Conservation (phyloP, 1,140 invertebrate species). For the Physella acuta region DNA sequence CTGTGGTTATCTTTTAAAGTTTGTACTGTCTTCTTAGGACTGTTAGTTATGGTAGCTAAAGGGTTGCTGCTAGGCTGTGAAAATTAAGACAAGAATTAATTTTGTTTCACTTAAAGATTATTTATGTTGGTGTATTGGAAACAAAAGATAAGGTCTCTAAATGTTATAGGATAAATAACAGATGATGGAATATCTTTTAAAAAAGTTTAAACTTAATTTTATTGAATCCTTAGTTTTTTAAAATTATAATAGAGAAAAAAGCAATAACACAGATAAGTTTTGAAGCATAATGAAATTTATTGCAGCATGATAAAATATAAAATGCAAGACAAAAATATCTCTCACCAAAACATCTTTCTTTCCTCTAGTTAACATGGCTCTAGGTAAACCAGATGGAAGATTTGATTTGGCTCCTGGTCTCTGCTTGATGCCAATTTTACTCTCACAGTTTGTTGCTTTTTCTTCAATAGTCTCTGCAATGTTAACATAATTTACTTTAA, state of each 20-base stretch:
- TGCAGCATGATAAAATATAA: neutral
- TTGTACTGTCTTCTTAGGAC: slow-evolving; percentile 6
- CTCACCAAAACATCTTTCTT: slow-evolving; percentile 1
- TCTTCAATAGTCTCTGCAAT: neutral
- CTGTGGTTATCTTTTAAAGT: slow-evolving; percentile 15
- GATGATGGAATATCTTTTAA: too few species aligned
- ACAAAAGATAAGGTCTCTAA: too few species aligned
- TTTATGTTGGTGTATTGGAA: too few species aligned
- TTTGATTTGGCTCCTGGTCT: neutral
- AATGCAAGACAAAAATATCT: neutral
- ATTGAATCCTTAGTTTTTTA: too few species aligned
- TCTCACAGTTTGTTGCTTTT: neutral
- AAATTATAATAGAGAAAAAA: neutral
- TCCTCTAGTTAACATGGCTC: neutral
- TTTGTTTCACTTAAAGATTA: too few species aligned
- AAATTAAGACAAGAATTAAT: too few species aligned
- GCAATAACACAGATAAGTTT: neutral
- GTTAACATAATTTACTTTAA: neutral
- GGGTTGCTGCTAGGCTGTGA: neutral
- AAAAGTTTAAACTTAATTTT: too few species aligned
- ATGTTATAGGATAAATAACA: too few species aligned
- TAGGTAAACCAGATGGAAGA: neutral
- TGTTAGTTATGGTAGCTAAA: slow-evolving; percentile 7
- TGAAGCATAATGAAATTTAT: neutral
- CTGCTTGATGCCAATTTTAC: neutral